These are phyloP conservation scores for Meloidogyne chitwoodi DNA, from an alignment of 1,140 invertebrate species.

Conservation along the genomic window DNA sequence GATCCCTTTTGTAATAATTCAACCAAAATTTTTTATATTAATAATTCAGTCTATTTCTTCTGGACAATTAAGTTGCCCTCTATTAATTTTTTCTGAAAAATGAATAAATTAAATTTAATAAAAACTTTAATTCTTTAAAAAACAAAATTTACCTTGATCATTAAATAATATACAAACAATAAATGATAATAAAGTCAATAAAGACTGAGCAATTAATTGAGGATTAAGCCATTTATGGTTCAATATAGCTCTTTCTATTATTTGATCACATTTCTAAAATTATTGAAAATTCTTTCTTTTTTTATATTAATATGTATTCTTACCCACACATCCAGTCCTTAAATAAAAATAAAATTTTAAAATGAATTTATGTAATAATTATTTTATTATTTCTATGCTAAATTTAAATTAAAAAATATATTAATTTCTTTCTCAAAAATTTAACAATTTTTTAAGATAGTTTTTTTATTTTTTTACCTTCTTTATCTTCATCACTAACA, in stretches of 20 bases:
- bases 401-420: too few relatives aligned
- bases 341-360: neutral
- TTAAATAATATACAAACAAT: conserved; percentile 4
- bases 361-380: neutral
- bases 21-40: neutral
- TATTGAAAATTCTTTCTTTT: neutral
- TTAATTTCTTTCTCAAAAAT: neutral
- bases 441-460: neutral
- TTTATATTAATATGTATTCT: neutral
- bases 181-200: neutral
- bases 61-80: neutral
- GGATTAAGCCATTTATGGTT: conserved; percentile 11
- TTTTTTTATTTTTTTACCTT: neutral
- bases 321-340: conserved; percentile 11
- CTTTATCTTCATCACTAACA: conserved; percentile 30
- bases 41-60: neutral
- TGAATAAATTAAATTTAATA: neutral
- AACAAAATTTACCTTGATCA: too few relatives aligned
- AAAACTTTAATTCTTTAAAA: neutral
- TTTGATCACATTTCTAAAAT: conserved; percentile 14
- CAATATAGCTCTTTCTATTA: conserved; percentile 9
- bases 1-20: neutral
- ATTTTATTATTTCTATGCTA: too few relatives aligned
- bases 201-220: neutral
- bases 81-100: neutral